Percentiles rank a stretch among this genome's conserved stretches.
Evolutionary conservation across 2,888 invertebrate species (phyloP).

Genomic region (Drosophila anomalata): DNA sequence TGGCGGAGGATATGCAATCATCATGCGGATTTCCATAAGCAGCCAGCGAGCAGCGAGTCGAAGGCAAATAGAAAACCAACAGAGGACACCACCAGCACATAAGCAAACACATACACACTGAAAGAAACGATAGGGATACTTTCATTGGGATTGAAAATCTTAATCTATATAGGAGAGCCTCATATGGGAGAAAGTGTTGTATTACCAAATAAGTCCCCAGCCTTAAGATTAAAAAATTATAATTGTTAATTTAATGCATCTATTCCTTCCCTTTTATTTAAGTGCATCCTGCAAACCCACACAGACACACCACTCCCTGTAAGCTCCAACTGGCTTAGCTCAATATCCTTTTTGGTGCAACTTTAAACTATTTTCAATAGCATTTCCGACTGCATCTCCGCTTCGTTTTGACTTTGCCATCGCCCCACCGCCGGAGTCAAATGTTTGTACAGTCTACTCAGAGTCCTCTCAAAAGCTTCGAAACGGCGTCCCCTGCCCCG

Average conservation of each 20-base stretch:
- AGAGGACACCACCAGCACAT: constrained; percentile 44
- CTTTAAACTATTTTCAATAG: constrained; percentile 77
- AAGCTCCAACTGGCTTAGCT: constrained; percentile 74
- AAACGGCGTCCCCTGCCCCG: not conserved
- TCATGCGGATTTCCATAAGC: constrained; percentile 80
- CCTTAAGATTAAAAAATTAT: not conserved
- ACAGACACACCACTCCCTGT: constrained; percentile 23
- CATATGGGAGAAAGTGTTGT: not conserved
- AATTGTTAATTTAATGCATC: not conserved
- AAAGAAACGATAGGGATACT: not conserved
- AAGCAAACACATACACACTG: constrained; percentile 32
- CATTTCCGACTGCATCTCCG: constrained; percentile 66
- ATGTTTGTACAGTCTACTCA: constrained; percentile 57
- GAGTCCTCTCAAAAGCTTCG: constrained; percentile 6
- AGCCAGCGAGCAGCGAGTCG: constrained; percentile 57
- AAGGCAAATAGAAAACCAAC: constrained; percentile 72
- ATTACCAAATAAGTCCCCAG: not conserved
- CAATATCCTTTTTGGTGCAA: constrained; percentile 74
- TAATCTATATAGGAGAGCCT: not conserved
- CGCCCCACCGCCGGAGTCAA: constrained; percentile 36
- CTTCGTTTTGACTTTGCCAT: constrained; percentile 60
- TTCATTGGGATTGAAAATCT: not conserved
- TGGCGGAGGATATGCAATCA: constrained; percentile 78
- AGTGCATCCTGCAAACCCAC: not conserved
- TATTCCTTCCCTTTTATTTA: not conserved